phyloP scores from a whole-genome alignment of 2,113 vertebrate species.

The Struthio camelus region DNA sequence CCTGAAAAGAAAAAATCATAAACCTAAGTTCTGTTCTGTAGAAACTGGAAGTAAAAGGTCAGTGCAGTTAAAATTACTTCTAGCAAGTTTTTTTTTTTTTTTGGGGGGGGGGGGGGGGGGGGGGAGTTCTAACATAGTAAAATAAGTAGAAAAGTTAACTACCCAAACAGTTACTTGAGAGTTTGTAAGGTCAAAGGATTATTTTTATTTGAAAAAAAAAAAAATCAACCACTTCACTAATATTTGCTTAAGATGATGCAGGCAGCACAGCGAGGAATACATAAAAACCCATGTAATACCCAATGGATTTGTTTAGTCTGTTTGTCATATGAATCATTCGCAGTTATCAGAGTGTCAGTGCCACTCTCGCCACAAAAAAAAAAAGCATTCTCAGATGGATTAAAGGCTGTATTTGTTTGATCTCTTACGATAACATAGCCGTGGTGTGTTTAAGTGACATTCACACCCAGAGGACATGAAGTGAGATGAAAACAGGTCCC shows the following conservation, averaged over 20 bases:
- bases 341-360: not conserved
- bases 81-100: too few relatives aligned
- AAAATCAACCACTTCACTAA: too few relatives aligned
- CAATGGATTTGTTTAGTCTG: not conserved
- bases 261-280: too few relatives aligned
- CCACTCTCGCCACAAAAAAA: not conserved
- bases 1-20: too few relatives aligned
- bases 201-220: not conserved
- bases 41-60: not conserved
- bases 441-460: not conserved
- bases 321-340: not conserved
- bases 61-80: not conserved
- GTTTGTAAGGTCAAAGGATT: not conserved
- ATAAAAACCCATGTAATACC: accelerated
- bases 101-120: too few relatives aligned
- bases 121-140: too few relatives aligned
- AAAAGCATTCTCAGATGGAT: not conserved
- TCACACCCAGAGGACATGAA: not conserved
- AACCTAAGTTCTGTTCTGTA: not conserved
- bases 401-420: not conserved
- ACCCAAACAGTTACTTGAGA: not conserved
- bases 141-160: not conserved
- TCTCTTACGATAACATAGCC: too few relatives aligned
- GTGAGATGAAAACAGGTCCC: not conserved
- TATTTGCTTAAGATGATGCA: not conserved